Base-by-base conservation (phyloP, 2,888 invertebrate genomes). In the Tachina lurida region DNA sequence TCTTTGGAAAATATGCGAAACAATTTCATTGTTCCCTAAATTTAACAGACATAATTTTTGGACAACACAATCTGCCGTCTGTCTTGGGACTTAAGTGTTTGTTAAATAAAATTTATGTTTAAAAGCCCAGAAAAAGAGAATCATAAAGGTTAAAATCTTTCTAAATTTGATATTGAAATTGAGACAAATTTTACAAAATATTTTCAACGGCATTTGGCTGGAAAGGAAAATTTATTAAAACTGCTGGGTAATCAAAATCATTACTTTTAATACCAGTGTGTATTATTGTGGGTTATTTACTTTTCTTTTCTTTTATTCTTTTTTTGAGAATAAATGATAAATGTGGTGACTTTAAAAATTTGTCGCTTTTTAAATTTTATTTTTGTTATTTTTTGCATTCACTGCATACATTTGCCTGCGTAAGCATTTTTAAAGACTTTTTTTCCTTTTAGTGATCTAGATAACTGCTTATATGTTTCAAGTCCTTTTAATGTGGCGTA, bases 261-360 rank as follows among this genome's bases (percentile, higher is more conserved):
- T 82, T 71, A 65, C 47, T 76, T 83, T 49, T 62, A 58, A 56
- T 22, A n/a, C 58, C 58, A 15, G 47, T 12, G 54, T 62, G 47
- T 12, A 70, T 62, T 70, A 54, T 79, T 71, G 52, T 62, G 49
- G 3, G 19, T 9, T 45, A 47, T 47, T 63, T 41, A 8, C 22
- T 19, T 39, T n/a, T 54, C 15, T 56, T 41, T 70, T n/a, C n/a
- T n/a, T n/a, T n/a, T n/a, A n/a, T n/a, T n/a, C n/a, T n/a, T 62
- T 49, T 77, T 43, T 71, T 60, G 22, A 47, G 67, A 79, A 83
- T 83, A 73, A 86, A 86, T 86, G 86, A 86, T 86, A 86, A 83
- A 86, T 86, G 86, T 86, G 83, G 83, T 86, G 86, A 86, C 83
- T 86, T 86, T 76, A 76, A 83, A 86, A 83, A 79, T 86, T 86